These are phyloP conservation scores for Pentalonia nigronervosa DNA, from an alignment of 1,140 invertebrate genomes.

Conservation along the genomic window DNA sequence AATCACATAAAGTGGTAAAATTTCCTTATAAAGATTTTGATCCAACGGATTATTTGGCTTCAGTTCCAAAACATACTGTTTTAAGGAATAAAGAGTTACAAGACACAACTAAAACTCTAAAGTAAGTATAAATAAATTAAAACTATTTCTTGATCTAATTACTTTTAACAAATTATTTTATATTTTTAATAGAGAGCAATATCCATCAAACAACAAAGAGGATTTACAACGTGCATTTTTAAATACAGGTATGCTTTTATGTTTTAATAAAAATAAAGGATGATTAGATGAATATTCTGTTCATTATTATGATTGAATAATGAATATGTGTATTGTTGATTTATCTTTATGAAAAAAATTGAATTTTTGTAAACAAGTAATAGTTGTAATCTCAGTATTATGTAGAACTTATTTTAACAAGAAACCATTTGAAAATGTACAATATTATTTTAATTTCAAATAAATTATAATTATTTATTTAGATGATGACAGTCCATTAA, in stretches of 20 bases:
- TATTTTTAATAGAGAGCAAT: slow-evolving; percentile 17
- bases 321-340: neutral
- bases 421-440: neutral
- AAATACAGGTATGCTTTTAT: neutral
- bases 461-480: slow-evolving; percentile 37
- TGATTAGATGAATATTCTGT: neutral
- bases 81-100: slow-evolving; percentile 66
- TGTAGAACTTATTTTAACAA: neutral
- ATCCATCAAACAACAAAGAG: neutral
- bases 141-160: neutral
- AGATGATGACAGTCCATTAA: slow-evolving; percentile 13
- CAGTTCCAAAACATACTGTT: slow-evolving; percentile 78
- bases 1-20: slow-evolving; percentile 89
- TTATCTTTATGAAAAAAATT: neutral
- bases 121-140: slow-evolving; percentile 9
- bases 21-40: slow-evolving; percentile 86
- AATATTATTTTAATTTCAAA: neutral
- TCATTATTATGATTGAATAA: neutral
- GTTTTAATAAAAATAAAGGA: neutral
- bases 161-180: neutral
- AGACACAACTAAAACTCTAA: slow-evolving; percentile 16
- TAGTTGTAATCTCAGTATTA: neutral
- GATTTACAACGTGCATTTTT: neutral
- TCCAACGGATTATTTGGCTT: slow-evolving; percentile 79
- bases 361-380: neutral